Evolutionary conservation across 2,797 vertebrate genomes (phyloP).

Genomic region (Cynopterus sphinx): DNA sequence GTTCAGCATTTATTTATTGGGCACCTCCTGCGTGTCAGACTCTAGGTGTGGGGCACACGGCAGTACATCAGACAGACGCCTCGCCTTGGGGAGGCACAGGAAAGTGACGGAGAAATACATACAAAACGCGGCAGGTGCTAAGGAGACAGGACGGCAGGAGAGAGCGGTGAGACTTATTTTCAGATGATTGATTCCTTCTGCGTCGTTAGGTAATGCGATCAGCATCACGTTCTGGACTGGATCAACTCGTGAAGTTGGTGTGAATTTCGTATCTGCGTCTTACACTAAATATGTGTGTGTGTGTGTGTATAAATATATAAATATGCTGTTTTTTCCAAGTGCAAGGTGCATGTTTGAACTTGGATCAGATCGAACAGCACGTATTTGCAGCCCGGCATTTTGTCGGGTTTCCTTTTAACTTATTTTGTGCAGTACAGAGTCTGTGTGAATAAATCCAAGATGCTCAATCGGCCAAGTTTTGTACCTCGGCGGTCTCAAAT

Average conservation of each 20-base stretch:
- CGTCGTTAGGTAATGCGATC: neutral
- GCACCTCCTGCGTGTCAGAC: neutral
- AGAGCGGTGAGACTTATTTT: neutral
- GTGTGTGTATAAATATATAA: neutral
- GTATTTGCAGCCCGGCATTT: neutral
- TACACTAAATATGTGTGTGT: neutral
- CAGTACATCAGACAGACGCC: neutral
- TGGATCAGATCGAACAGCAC: too few relatives aligned
- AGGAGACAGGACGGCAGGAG: neutral
- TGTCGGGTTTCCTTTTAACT: constrained; percentile 45
- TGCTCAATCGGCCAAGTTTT: neutral
- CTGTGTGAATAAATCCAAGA: constrained; percentile 13
- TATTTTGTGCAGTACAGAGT: constrained; percentile 57
- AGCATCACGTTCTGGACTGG: neutral
- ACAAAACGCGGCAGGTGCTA: fast-evolving
- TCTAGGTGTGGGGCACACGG: neutral
- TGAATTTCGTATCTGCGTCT: neutral
- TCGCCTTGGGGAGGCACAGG: neutral
- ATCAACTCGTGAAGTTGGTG: constrained; percentile 3
- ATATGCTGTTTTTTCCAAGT: neutral
- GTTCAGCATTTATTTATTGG: neutral
- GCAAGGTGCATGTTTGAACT: neutral
- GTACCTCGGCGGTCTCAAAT: neutral
- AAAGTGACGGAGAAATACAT: neutral
- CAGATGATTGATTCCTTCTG: neutral